Evolutionary conservation across 1,140 invertebrate genomes (phyloP), one percentile per base, ranked within the genome.

Genomic region (Charaxes varanes): DNA sequence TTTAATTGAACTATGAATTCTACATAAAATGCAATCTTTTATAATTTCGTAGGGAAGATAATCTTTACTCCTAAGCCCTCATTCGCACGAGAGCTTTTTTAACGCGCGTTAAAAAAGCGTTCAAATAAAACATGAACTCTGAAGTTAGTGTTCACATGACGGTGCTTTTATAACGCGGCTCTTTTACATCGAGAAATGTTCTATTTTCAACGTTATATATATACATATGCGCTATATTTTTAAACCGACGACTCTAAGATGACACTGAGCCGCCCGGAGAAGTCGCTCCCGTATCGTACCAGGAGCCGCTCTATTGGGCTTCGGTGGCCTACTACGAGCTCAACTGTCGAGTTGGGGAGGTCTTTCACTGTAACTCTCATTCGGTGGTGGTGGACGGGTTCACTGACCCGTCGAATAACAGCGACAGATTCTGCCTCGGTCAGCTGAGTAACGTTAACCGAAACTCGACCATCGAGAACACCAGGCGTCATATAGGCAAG

Each of bases 391-490:
- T 99, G 1, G 97, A 99, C 79, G 97, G 97, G 0, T 99, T 98
- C 66, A 98, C 97, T 37, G 97, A 98, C 85, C 97, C 97, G 0
- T 94, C 93, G 38, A 97, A 96, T 69, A 97, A 97, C 72, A 93
- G 93, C 6, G 95, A 93, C 66, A 85, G 97, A 22, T 98, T 98
- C 79, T 99, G 97, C 67, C 88, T 99, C 3, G 97, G 97, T 0
- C 94, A 98, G 49, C 84, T 99, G 38, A 97, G 96, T 24, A 99
- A 99, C 85, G 96, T 98, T 13, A 98, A 98, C 80, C 88, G 97
- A 45, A 99, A 99, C 80, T 97, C 95, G n/a, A 98, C 97, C 2
- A 98, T 98, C 56, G 97, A 99, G 84, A 98, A 98, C 68, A 98
- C 97, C 3, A 88, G 97, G 52, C 88, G 96, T 64, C 96, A 98